phyloP scores from a whole-genome alignment of 2,797 vertebrate species.

The Ceryle rudis region DNA sequence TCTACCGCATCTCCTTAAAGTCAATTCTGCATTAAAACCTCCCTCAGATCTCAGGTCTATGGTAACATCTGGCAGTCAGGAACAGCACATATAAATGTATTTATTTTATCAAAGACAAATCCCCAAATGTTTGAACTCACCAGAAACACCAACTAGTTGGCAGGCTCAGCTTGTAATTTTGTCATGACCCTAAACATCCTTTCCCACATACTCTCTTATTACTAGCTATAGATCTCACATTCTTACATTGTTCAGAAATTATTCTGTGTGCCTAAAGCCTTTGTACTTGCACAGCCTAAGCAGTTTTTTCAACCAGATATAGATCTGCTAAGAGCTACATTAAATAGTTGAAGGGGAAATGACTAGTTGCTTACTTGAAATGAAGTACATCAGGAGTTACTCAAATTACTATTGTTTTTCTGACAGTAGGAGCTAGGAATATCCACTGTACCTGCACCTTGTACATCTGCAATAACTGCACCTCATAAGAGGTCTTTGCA shows the following conservation, averaged over 20 bases:
- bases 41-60: neutral
- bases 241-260: neutral
- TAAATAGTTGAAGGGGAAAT: neutral
- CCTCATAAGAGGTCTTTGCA: neutral
- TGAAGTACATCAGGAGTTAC: neutral
- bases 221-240: neutral
- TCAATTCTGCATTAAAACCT: neutral
- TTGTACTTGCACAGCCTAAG: neutral
- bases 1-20: neutral
- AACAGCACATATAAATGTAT: neutral
- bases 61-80: neutral
- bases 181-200: neutral
- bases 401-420: neutral
- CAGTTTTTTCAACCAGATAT: neutral
- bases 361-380: neutral
- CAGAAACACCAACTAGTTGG: neutral
- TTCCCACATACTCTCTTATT: neutral
- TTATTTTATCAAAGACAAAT: neutral
- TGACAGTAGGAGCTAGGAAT: neutral
- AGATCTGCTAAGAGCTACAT: neutral
- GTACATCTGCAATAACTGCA: neutral
- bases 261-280: neutral
- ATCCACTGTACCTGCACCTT: neutral
- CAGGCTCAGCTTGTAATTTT: neutral
- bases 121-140: neutral